These are phyloP conservation scores for Coregonus ussuriensis DNA, from an alignment of 2,797 vertebrate species.

Conservation along the genomic window DNA sequence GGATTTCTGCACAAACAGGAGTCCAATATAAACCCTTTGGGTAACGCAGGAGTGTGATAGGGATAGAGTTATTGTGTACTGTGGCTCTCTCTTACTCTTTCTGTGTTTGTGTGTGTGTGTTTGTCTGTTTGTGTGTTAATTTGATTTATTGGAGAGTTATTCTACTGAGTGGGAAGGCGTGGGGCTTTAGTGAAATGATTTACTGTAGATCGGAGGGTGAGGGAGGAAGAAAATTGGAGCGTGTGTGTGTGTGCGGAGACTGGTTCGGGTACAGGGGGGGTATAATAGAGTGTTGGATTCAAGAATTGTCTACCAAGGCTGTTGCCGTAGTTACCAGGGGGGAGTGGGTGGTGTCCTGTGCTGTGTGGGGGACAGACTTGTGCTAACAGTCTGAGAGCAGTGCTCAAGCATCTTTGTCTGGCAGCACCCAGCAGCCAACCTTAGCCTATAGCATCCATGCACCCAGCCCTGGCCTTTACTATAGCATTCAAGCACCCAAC, in stretches of 20 bases:
- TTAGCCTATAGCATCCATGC: neutral
- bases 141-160: constrained; percentile 39
- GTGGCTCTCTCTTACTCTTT: constrained; percentile 27
- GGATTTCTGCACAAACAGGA: constrained; percentile 5
- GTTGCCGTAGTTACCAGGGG: constrained; percentile 46
- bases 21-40: constrained; percentile 23
- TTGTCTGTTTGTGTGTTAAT: constrained; percentile 7
- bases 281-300: constrained; percentile 42
- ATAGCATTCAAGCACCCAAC: neutral
- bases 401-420: neutral
- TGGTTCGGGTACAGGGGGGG: constrained; percentile 36
- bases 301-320: constrained; percentile 36
- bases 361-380: constrained; percentile 20
- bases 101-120: neutral
- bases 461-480: too few species aligned
- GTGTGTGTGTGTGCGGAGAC: constrained; percentile 40
- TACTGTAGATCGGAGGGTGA: constrained; percentile 42
- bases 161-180: constrained; percentile 37
- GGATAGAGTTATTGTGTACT: constrained; percentile 15
- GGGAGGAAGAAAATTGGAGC: constrained; percentile 22
- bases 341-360: constrained; percentile 23
- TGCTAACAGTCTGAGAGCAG: neutral
- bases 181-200: constrained; percentile 33
- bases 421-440: neutral
- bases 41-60: constrained; percentile 11